Evolutionary conservation across 2,113 vertebrate species (phyloP).

Genomic region (Coptodon rendalli): DNA sequence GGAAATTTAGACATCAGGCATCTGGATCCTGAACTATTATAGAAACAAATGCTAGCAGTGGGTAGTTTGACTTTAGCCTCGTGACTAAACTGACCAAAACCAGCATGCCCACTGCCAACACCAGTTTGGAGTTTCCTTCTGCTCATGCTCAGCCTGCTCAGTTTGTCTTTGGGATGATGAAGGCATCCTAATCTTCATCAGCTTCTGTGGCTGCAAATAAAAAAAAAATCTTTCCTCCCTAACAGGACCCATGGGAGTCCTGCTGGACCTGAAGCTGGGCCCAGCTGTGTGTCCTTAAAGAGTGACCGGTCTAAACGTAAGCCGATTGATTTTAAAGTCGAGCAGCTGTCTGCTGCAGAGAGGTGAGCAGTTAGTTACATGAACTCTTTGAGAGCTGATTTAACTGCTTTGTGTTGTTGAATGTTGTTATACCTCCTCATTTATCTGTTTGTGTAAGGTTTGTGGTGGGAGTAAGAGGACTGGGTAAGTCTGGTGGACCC

Average conservation of each 20-base stretch:
- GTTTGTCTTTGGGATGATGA: background rate
- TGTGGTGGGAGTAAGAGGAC: background rate
- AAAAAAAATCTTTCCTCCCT: background rate
- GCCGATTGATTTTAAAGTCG: fast-evolving
- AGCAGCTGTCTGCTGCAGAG: background rate
- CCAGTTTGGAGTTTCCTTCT: background rate
- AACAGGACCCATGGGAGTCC: background rate
- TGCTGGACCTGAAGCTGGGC: background rate
- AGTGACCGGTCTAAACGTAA: fast-evolving
- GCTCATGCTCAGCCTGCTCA: background rate
- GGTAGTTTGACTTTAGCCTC: background rate
- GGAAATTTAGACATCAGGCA: background rate
- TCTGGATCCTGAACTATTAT: background rate
- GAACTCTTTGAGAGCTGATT: background rate
- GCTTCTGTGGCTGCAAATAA: background rate
- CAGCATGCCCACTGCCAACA: background rate
- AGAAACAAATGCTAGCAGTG: background rate
- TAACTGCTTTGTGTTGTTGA: background rate
- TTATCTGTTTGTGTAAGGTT: background rate
- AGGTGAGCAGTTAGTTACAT: background rate
- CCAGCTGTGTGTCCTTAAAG: background rate
- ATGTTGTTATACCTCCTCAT: background rate
- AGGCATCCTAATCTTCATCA: background rate
- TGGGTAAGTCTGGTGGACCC: background rate
- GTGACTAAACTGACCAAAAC: background rate